Base-by-base conservation (phyloP, 2,797 vertebrate species). In the Clangula hyemalis region DNA sequence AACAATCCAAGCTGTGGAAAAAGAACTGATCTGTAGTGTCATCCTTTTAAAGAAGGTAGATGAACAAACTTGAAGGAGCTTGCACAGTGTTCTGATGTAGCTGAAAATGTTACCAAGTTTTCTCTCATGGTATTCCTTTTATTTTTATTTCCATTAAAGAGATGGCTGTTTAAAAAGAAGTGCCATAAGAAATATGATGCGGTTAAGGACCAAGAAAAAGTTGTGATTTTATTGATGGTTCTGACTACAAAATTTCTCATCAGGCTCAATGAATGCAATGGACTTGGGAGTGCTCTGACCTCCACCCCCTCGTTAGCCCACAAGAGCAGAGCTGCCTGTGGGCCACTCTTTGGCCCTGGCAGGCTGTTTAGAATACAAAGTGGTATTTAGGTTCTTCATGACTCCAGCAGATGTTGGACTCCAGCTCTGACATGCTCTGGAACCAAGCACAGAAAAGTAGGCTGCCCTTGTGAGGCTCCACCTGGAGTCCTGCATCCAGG, bases 331-430 rank as follows among this genome's bases (percentile, higher is more conserved):
- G 60, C 60, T 14, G 22, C 32, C 28, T 79, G 54, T 0, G 0
- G 60, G 47, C 34, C 20, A 57, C 43, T 47, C 8, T 9, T 54
- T 8, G 60, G 13, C 45, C 38, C 49, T 25, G n/a, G 49, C 22
- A 6, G 25, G 61, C 32, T 1, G 1, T 49, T 58, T 36, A 0
- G 0, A 49, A 56, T 79, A 56, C 14, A 28, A 9, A 0, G 1
- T 3, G 15, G 19, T 13, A 51, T 64, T 13, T 14, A 57, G 41
- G 49, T 32, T 41, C 32, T 69, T 43, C 0, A 1, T 34, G 39
- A 41, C 60, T 19, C 39, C 25, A n/a, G 1, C 53, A 39, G 7
- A 2, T 0, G 0, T 13, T 15, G 38, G 39, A 36, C 36, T 36
- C 36, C 36, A 36, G 36, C 36, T 36, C 36, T 36, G 36, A 36